Percentiles rank a stretch among this genome's conserved stretches.
Conservation (phyloP, 1,140 invertebrate genomes). For the Drosophila tristis region DNA sequence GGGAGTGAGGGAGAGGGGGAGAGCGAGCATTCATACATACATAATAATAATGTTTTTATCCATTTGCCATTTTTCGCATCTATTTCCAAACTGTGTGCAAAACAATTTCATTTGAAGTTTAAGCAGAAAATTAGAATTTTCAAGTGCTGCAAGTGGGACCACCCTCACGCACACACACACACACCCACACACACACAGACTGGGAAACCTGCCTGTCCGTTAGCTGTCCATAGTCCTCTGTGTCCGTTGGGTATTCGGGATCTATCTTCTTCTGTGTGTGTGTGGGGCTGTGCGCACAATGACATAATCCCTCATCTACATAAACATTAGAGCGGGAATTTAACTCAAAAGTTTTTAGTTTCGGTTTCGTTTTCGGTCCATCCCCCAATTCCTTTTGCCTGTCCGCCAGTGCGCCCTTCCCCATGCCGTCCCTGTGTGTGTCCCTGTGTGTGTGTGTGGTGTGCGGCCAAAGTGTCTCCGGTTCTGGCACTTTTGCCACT, state of each 20-base stretch:
- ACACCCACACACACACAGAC: neutral
- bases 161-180: neutral
- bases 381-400: conserved; percentile 22
- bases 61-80: conserved; percentile 61
- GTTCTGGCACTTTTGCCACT: conserved; percentile 58
- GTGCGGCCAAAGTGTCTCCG: conserved; percentile 59
- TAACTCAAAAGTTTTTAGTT: conserved; percentile 83
- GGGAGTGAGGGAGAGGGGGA: neutral
- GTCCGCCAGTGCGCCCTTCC: neutral
- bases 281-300: conserved; percentile 64
- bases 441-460: conserved; percentile 16
- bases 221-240: too few relatives aligned
- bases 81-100: conserved; percentile 59
- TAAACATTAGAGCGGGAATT: conserved; percentile 82
- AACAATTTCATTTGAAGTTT: conserved; percentile 79
- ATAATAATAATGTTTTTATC: conserved; percentile 63
- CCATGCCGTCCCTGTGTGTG: conserved; percentile 6
- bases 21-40: conserved; percentile 53
- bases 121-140: conserved; percentile 81
- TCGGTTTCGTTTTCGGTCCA: conserved; percentile 80
- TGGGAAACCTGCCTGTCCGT: conserved; percentile 17
- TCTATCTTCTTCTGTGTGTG: conserved; percentile 21
- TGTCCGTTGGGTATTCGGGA: conserved; percentile 30
- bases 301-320: conserved; percentile 83
- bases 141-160: conserved; percentile 76